Conservation (phyloP, 1,140 invertebrate species). For the Bombus sibiricus region DNA sequence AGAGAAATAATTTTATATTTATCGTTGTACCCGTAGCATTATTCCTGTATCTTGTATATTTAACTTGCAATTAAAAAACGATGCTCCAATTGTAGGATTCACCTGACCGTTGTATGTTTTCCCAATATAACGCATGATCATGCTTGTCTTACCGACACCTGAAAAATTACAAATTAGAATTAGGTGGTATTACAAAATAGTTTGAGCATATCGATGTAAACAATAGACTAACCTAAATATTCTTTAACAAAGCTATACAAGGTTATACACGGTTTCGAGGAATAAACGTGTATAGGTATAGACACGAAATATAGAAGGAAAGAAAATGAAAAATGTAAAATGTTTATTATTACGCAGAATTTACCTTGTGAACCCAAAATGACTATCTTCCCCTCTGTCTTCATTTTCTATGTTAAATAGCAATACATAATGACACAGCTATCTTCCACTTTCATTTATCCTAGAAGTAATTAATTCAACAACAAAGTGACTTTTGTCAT, state of each 20-base stretch:
- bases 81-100: constrained; percentile 93
- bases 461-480: not conserved
- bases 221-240: not conserved
- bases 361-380: constrained; percentile 92
- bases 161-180: constrained; percentile 72
- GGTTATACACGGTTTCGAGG: not conserved
- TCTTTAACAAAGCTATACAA: not conserved
- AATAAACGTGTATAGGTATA: not conserved
- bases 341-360: not conserved
- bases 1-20: not conserved
- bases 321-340: not conserved
- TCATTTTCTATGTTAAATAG: constrained; percentile 62
- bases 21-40: constrained; percentile 87
- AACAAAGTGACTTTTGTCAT: not conserved
- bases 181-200: not conserved
- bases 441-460: constrained; percentile 18
- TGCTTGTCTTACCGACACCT: constrained; percentile 95
- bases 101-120: constrained; percentile 89
- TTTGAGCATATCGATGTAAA: not conserved
- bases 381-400: constrained; percentile 91
- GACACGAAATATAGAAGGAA: not conserved
- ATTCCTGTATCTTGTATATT: constrained; percentile 87
- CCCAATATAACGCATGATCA: constrained; percentile 91
- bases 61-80: constrained; percentile 93
- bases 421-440: constrained; percentile 33